Evolutionary conservation across 23 tunicate species (phyloP), one percentile per base, ranked within the genome.

Genomic region (Ciona savignyi): DNA sequence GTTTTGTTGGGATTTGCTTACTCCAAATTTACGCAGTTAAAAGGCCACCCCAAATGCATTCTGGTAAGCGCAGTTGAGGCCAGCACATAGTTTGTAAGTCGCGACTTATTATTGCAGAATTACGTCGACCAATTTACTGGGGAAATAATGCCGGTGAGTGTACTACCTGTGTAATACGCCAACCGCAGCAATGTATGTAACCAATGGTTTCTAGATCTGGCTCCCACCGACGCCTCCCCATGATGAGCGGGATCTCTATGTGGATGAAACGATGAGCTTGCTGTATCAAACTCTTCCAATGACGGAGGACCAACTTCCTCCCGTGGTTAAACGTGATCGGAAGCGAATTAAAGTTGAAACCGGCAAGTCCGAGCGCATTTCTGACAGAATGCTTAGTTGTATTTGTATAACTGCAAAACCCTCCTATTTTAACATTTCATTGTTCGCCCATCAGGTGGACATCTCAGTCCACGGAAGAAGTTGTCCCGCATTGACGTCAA

Each of bases 141-240:
- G 30, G 85, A 84, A 65, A 42, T 48, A 19, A 91, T 91, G 97
- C 97, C 97, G 79, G 97, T 91, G 67, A 80, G 97, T 42, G 15
- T 15, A 42, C n/a, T n/a, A n/a, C n/a, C n/a, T n/a, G n/a, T n/a
- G n/a, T n/a, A n/a, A n/a, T n/a, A n/a, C n/a, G n/a, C n/a, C n/a
- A n/a, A n/a, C n/a, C n/a, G 4, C 4, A 23, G n/a, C n/a, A n/a
- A n/a, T n/a, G n/a, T n/a, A n/a, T n/a, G n/a, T n/a, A n/a, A n/a
- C n/a, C n/a, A n/a, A n/a, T n/a, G n/a, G n/a, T n/a, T n/a, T 67
- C 21, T 63, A 91, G 97, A 75, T 77, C 2, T 91, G 97, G 97
- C 64, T 71, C 35, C 97, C 97, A 4, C 97, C 97, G 2, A 91
- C 97, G 11, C 97, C 97, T 4, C 97, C 97, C 25, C 87, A 77